Percentiles rank a stretch among this genome's conserved stretches.
These are phyloP conservation scores for Acheta domesticus DNA, from an alignment of 2,888 invertebrate genomes.

Conservation along the genomic window DNA sequence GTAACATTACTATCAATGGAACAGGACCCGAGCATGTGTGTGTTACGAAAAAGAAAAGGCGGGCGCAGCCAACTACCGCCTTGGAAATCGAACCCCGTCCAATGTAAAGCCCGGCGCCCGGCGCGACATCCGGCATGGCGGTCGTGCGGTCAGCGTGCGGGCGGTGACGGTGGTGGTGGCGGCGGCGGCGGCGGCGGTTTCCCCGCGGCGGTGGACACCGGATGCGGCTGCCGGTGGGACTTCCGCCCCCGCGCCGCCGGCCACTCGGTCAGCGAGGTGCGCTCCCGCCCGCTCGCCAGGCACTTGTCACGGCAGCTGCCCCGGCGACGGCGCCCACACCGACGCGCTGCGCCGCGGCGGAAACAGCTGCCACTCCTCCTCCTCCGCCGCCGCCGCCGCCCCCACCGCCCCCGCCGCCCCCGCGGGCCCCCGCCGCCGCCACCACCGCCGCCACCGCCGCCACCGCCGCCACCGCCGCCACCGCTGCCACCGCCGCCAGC, in stretches of 20 bases:
- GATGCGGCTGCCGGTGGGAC: background rate
- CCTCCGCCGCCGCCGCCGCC: background rate
- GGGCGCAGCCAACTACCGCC: too few relatives aligned
- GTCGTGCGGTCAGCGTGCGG: too few relatives aligned
- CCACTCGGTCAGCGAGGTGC: conserved; percentile 18
- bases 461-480: background rate
- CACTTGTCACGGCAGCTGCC: conserved; percentile 18
- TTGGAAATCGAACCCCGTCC: too few relatives aligned
- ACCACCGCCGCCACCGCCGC: background rate
- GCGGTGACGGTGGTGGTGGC: too few relatives aligned
- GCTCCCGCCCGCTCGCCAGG: background rate
- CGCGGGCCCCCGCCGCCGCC: background rate
- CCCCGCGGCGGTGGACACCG: background rate
- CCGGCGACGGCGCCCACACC: background rate
- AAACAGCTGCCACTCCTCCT: background rate
- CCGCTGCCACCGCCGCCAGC: background rate
- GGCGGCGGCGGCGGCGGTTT: too few relatives aligned
- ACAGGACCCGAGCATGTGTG: too few relatives aligned
- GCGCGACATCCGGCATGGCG: too few relatives aligned
- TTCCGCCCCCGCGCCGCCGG: background rate
- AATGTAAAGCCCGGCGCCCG: too few relatives aligned
- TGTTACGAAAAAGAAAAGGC: too few relatives aligned
- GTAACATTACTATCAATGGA: too few relatives aligned
- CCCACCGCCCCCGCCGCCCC: background rate
- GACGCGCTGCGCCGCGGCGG: background rate